Evolutionary conservation across 2,888 invertebrate genomes (phyloP).

Genomic region (Atrina japonica): DNA sequence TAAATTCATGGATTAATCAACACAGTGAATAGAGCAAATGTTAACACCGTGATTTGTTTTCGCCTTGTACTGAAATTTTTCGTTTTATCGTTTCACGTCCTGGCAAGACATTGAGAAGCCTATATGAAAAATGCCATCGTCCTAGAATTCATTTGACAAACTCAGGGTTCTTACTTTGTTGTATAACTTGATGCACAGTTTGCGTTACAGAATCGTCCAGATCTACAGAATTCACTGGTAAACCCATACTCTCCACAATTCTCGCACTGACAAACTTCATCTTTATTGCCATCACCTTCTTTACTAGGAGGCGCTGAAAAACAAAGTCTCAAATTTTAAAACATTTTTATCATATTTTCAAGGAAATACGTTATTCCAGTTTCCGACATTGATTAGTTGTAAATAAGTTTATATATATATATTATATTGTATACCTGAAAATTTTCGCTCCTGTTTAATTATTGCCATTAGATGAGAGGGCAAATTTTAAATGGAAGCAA

Average conservation of each 20-base stretch:
- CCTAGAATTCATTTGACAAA: too few species aligned
- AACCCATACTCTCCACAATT: slow-evolving; percentile 93
- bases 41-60: too few species aligned
- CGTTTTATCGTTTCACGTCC: too few species aligned
- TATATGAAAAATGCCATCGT: too few species aligned
- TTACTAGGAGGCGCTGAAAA: slow-evolving; percentile 7
- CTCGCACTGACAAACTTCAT: slow-evolving; percentile 89
- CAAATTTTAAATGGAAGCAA: too few species aligned
- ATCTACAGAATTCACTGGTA: slow-evolving; percentile 88
- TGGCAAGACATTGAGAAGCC: too few species aligned
- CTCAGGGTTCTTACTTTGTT: slow-evolving; percentile 61
- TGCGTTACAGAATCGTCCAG: slow-evolving; percentile 85
- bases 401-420: not conserved
- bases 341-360: not conserved
- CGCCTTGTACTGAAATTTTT: too few species aligned
- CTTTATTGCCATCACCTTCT: slow-evolving; percentile 75
- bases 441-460: too few species aligned
- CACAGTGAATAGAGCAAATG: too few species aligned
- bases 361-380: not conserved
- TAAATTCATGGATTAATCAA: too few species aligned
- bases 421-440: not conserved
- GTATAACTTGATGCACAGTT: slow-evolving; percentile 84
- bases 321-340: not conserved
- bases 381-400: too few species aligned
- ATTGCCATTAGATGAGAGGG: too few species aligned